Evolutionary conservation across 2,797 vertebrate genomes (phyloP).

Genomic region (Okamejei kenojei): DNA sequence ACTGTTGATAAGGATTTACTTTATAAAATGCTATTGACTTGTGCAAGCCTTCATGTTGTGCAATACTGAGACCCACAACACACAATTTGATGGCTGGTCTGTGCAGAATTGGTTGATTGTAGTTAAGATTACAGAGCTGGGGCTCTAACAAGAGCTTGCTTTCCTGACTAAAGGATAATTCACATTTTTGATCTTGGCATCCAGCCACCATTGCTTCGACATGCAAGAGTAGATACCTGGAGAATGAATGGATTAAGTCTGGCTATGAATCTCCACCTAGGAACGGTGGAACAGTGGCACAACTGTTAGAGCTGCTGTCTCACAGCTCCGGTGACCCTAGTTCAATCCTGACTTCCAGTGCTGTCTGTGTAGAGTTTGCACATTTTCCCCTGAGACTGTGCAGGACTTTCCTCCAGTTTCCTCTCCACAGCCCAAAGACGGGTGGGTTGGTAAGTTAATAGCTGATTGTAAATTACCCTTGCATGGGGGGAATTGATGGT

Average conservation of each 20-base stretch:
- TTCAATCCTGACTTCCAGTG: too few relatives aligned
- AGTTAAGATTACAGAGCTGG: background rate
- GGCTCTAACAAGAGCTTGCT: background rate
- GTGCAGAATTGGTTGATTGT: background rate
- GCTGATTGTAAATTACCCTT: too few relatives aligned
- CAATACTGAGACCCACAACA: background rate
- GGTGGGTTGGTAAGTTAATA: too few relatives aligned
- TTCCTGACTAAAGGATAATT: background rate
- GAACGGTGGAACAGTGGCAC: too few relatives aligned
- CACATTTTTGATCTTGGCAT: background rate
- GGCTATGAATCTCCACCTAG: background rate
- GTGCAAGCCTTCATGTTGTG: background rate
- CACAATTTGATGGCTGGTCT: background rate
- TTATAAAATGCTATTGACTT: background rate
- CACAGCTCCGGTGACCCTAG: too few relatives aligned
- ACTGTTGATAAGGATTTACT: background rate
- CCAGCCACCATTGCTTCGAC: background rate
- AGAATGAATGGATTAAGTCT: background rate
- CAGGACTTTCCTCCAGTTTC: too few relatives aligned
- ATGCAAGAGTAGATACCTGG: background rate
- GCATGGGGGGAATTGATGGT: too few relatives aligned
- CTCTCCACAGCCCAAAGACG: too few relatives aligned
- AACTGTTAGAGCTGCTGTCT: too few relatives aligned
- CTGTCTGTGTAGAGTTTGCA: too few relatives aligned
- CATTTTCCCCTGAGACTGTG: too few relatives aligned